Base-by-base conservation (phyloP, 2,888 invertebrate species). In the Drepana falcataria region DNA sequence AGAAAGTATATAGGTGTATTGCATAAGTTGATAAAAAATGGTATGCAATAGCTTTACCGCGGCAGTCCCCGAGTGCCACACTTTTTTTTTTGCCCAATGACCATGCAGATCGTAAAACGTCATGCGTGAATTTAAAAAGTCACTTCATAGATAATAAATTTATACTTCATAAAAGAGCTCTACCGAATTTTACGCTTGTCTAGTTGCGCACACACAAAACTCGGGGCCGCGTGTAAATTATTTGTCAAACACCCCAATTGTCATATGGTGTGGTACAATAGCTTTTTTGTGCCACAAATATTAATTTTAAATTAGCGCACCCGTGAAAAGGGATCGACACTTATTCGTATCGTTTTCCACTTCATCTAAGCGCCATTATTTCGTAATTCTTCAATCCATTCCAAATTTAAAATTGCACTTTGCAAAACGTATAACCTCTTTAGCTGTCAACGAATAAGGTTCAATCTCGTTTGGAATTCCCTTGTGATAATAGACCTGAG, bases 281-380 rank as follows among this genome's bases (percentile, higher is more conserved):
- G 21, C 56, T 55, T 65, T 70, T 73, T 77, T 74, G 73, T 64
- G 71, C 73, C 76, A 74, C 63, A 81, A 80, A 81, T 84, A 89
- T 88, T 87, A 88, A 90, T 85, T 87, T 86, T 79, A 85, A 85
- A 89, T 87, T 87, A 88, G 77, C 77, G 74, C 70, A 64, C 66
- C 79, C 76, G 77, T 86, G 85, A 89, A 87, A 85, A 81, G 83
- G 86, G 85, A 88, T 85, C 83, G 90, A 90, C 90, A 88, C 77
- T 68, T 75, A 78, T 76, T 40, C 79, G 67, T 87, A 89, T 90
- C 85, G 80, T 83, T 90, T 90, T 90, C 89, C 86, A 88, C 87
- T 85, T 87, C 87, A 89, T 83, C 81, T 83, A 82, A 75, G 70
- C 66, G 66, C 79, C 77, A 85, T 87, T 87, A 83, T 85, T 60